Conservation (phyloP, 2,113 vertebrate species). For the Oophaga pumilio region DNA sequence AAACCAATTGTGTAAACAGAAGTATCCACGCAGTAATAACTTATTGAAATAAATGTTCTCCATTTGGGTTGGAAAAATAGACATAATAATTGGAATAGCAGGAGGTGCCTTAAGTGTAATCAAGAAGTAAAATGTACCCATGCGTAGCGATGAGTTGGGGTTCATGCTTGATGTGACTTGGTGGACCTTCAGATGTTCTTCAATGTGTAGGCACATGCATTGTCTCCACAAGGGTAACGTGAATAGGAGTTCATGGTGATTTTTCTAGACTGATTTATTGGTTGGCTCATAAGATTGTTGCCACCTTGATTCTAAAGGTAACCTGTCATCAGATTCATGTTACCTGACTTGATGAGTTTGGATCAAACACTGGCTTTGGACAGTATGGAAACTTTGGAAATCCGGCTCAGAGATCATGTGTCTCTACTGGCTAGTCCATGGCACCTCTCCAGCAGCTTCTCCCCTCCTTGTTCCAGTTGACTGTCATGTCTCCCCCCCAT, state of each 20-base stretch:
- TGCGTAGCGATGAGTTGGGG: background rate
- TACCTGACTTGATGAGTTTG: too few species aligned
- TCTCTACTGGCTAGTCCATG: too few species aligned
- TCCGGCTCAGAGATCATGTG: too few species aligned
- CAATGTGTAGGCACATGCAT: background rate
- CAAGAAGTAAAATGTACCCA: background rate
- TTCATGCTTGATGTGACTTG: background rate
- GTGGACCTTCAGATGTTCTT: too few species aligned
- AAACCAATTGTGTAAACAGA: conserved; percentile 32
- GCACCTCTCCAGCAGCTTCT: too few species aligned
- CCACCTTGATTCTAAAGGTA: background rate
- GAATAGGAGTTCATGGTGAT: background rate
- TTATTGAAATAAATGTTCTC: background rate
- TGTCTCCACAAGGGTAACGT: background rate
- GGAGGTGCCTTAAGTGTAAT: background rate
- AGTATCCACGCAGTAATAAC: conserved; percentile 5
- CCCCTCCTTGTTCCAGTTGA: too few species aligned
- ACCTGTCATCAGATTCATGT: too few species aligned
- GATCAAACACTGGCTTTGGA: too few species aligned
- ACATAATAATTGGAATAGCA: background rate
- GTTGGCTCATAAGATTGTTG: background rate
- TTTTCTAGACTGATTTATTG: background rate
- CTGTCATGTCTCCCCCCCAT: too few species aligned
- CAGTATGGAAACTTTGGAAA: too few species aligned
- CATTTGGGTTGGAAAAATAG: background rate